phyloP scores from a whole-genome alignment of 2,888 invertebrate species.

The Chromoteleia sp. region DNA sequence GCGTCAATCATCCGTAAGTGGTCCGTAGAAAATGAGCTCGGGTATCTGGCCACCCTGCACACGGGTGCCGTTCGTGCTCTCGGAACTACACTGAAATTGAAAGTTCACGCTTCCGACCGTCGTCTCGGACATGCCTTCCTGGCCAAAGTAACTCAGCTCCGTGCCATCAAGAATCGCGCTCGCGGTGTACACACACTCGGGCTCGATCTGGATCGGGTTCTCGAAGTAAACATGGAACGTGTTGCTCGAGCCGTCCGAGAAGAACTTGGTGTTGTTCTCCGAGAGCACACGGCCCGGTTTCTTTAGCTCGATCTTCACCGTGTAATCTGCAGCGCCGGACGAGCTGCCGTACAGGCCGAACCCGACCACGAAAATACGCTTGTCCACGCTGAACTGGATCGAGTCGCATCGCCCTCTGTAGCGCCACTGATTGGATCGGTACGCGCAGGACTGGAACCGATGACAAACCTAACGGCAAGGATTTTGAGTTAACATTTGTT shows the following conservation, averaged over 20 bases:
- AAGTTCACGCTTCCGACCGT: conserved; percentile 97
- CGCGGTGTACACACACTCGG: conserved; percentile 97
- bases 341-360: conserved; percentile 98
- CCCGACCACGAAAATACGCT: conserved; percentile 97
- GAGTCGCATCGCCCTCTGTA: conserved; percentile 98
- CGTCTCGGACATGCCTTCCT: conserved; percentile 98
- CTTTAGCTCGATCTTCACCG: conserved; percentile 97
- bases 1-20: conserved; percentile 86
- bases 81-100: conserved; percentile 98
- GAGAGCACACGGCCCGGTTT: conserved; percentile 94
- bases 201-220: conserved; percentile 95
- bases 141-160: conserved; percentile 98
- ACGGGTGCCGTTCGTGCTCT: conserved; percentile 98
- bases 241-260: conserved; percentile 98
- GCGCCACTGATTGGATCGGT: conserved; percentile 98
- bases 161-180: conserved; percentile 97
- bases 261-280: conserved; percentile 96
- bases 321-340: conserved; percentile 97
- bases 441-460: conserved; percentile 98
- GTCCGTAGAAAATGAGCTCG: conserved; percentile 97
- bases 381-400: conserved; percentile 98
- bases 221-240: conserved; percentile 96
- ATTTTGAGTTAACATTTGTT: no score
- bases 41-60: conserved; percentile 99
- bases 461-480: conserved; percentile 90